Conservation (phyloP, 23 tunicate genomes). For the Trididemnum clinides region DNA sequence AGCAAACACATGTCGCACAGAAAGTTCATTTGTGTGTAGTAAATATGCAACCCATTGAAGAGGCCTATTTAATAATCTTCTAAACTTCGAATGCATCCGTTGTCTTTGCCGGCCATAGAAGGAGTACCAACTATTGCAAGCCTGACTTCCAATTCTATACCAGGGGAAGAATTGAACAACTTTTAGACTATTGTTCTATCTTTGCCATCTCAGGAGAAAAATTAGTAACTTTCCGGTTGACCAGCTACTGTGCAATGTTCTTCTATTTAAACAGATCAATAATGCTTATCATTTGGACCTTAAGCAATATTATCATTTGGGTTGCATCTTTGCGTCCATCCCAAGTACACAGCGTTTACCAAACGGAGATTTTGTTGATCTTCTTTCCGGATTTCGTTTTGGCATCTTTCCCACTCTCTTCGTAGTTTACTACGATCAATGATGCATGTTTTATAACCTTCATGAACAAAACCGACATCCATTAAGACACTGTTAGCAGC, state of each 20-base stretch:
- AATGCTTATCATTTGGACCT: conserved; percentile 15
- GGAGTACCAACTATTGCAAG: neutral
- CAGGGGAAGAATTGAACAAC: neutral
- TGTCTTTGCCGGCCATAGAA: conserved; percentile 20
- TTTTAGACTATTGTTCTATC: conserved; percentile 24
- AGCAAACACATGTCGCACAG: conserved; percentile 30
- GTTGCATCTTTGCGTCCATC: conserved; percentile 47
- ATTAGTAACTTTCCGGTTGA: conserved; percentile 22
- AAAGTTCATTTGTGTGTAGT: conserved; percentile 13
- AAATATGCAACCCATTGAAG: conserved; percentile 32
- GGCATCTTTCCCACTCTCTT: conserved; percentile 26
- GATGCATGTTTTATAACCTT: no score
- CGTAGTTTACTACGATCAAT: conserved; percentile 30
- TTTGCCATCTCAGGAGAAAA: conserved; percentile 31
- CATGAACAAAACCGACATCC: conserved; percentile 15
- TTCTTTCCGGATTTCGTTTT: neutral
- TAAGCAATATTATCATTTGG: no score
- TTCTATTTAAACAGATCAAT: conserved; percentile 2
- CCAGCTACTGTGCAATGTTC: conserved; percentile 10
- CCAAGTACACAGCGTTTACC: conserved; percentile 17
- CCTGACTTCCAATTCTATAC: neutral
- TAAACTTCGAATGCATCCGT: conserved; percentile 17
- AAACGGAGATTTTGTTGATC: conserved; percentile 19
- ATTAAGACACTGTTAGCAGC: conserved; percentile 20
- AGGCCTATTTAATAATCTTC: conserved; percentile 9